phyloP scores from a whole-genome alignment of 2,888 invertebrate species.

The Aelia acuminata region DNA sequence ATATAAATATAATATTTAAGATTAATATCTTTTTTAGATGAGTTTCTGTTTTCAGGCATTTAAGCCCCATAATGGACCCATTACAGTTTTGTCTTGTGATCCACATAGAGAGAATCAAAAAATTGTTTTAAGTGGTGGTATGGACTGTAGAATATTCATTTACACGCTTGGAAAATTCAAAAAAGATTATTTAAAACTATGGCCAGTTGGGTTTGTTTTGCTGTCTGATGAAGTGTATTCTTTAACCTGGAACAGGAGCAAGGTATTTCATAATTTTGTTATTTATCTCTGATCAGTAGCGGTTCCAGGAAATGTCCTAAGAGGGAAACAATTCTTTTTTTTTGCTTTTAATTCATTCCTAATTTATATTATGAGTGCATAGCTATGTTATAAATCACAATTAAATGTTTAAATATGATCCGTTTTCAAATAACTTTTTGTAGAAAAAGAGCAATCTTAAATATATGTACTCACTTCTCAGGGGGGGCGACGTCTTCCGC shows the following conservation, averaged over 20 bases:
- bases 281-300: too few relatives aligned
- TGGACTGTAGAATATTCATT: slow-evolving; percentile 71
- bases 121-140: slow-evolving; percentile 77
- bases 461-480: too few relatives aligned
- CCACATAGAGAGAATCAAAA: slow-evolving; percentile 68
- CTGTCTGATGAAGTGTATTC: slow-evolving; percentile 76
- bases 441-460: too few relatives aligned
- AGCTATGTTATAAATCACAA: too few relatives aligned
- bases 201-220: slow-evolving; percentile 79
- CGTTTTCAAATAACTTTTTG: too few relatives aligned
- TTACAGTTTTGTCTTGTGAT: slow-evolving; percentile 69
- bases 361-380: too few relatives aligned
- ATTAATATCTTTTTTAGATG: not conserved
- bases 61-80: slow-evolving; percentile 78
- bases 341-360: too few relatives aligned
- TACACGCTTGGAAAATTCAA: slow-evolving; percentile 58
- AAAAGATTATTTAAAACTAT: slow-evolving; percentile 69
- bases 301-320: too few relatives aligned
- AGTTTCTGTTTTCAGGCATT: slow-evolving; percentile 69
- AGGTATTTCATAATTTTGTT: slow-evolving; percentile 9
- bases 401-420: too few relatives aligned
- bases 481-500: too few relatives aligned
- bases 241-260: slow-evolving; percentile 76
- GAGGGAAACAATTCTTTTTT: too few relatives aligned
- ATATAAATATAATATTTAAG: not conserved